phyloP scores from a whole-genome alignment of 1,140 invertebrate genomes.

The Hypothenemus hampei region DNA sequence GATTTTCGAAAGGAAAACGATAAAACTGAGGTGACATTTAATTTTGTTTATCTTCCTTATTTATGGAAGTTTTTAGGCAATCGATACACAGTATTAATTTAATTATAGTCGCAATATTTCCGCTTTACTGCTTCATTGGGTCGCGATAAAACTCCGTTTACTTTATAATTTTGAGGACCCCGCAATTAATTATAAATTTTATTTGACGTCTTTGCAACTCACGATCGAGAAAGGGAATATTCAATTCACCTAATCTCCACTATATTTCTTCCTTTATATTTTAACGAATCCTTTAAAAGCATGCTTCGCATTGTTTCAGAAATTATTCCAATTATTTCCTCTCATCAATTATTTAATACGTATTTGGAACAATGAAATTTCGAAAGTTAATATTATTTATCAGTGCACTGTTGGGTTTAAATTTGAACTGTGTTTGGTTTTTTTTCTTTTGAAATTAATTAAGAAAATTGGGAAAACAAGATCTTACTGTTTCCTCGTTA shows the following conservation, averaged over 20 bases:
- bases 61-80: not conserved
- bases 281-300: too few relatives aligned
- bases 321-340: too few relatives aligned
- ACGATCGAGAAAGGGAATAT: not conserved
- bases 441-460: too few relatives aligned
- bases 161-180: not conserved
- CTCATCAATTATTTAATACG: too few relatives aligned
- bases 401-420: too few relatives aligned
- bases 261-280: too few relatives aligned
- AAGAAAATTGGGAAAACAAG: too few relatives aligned
- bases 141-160: not conserved
- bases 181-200: constrained; percentile 7
- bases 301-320: too few relatives aligned
- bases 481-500: constrained; percentile 6
- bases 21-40: constrained; percentile 12
- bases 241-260: too few relatives aligned
- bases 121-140: constrained; percentile 2
- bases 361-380: too few relatives aligned
- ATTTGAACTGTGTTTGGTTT: too few relatives aligned
- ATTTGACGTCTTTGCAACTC: not conserved
- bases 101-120: constrained; percentile 1
- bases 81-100: constrained; percentile 7
- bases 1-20: constrained; percentile 16
- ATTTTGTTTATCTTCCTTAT: constrained; percentile 22
- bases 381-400: too few relatives aligned